Percentiles rank a stretch among this genome's conserved stretches.
These are phyloP conservation scores for Trachelipus rathkii DNA, from an alignment of 1,140 invertebrate species.

Conservation along the genomic window DNA sequence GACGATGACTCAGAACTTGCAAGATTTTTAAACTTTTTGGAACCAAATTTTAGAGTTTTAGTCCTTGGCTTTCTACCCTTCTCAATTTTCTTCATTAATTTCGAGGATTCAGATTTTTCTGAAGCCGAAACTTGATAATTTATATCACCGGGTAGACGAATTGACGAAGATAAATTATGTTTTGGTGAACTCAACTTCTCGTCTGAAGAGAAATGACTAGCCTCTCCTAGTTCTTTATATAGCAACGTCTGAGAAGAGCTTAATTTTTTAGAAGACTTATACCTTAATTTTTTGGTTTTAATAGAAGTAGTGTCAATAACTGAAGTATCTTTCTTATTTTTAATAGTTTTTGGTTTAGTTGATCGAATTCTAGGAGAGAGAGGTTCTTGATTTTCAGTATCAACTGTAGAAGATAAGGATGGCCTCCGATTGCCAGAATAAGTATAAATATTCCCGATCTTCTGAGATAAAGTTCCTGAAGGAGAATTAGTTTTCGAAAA, in stretches of 20 bases:
- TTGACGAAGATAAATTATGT: not conserved
- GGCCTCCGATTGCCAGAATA: not conserved
- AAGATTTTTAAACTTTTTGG: constrained; percentile 3
- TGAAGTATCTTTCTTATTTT: not conserved
- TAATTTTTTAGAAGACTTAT: not conserved
- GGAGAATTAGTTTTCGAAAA: not conserved
- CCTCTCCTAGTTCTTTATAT: not conserved
- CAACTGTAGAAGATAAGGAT: not conserved
- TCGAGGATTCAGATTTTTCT: not conserved
- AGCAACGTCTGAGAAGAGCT: not conserved
- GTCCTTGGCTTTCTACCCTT: not conserved
- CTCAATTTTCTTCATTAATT: constrained; percentile 7
- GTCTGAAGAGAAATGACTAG: not conserved
- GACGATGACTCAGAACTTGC: not conserved
- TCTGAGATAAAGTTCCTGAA: not conserved
- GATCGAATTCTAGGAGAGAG: not conserved
- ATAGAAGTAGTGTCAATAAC: not conserved
- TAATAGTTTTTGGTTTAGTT: not conserved
- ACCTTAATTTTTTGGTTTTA: not conserved
- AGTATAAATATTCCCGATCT: not conserved
- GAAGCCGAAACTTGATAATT: not conserved
- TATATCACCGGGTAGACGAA: not conserved
- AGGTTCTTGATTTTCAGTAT: not conserved
- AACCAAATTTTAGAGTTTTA: not conserved
- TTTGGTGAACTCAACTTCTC: not conserved